phyloP scores from a whole-genome alignment of 2,797 vertebrate species.

The Enteromius trimaculatus region DNA sequence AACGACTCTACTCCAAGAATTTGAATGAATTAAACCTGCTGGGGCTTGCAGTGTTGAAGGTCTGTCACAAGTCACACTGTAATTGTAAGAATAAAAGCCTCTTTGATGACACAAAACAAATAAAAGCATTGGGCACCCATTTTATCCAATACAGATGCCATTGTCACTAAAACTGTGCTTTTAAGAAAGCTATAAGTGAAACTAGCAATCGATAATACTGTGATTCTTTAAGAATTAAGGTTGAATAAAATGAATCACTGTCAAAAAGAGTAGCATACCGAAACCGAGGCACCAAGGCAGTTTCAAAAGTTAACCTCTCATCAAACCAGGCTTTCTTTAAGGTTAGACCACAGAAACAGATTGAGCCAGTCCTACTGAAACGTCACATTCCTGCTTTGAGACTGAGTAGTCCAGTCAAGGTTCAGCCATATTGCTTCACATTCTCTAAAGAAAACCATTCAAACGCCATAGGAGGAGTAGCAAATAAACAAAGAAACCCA shows the following conservation, averaged over 20 bases:
- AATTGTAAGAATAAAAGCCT: conserved; percentile 5
- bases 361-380: conserved; percentile 49
- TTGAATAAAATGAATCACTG: conserved; percentile 4
- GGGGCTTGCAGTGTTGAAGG: neutral
- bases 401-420: conserved; percentile 27
- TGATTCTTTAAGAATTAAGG: neutral
- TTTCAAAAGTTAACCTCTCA: conserved; percentile 19
- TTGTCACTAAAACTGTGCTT: neutral
- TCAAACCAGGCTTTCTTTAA: conserved; percentile 19
- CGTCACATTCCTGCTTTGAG: conserved; percentile 49
- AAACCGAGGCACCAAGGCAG: neutral
- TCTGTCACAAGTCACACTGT: neutral
- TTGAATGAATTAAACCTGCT: neutral
- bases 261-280: neutral
- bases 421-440: conserved; percentile 7
- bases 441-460: neutral
- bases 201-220: neutral
- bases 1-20: neutral
- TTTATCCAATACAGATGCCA: conserved; percentile 1
- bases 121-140: conserved; percentile 9
- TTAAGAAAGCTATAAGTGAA: conserved; percentile 10
- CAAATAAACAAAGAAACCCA: neutral
- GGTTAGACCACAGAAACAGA: conserved; percentile 26
- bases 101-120: conserved; percentile 30
- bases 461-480: neutral